Base-by-base conservation (phyloP, 2,888 invertebrate genomes). In the Orthonevra nobilis region DNA sequence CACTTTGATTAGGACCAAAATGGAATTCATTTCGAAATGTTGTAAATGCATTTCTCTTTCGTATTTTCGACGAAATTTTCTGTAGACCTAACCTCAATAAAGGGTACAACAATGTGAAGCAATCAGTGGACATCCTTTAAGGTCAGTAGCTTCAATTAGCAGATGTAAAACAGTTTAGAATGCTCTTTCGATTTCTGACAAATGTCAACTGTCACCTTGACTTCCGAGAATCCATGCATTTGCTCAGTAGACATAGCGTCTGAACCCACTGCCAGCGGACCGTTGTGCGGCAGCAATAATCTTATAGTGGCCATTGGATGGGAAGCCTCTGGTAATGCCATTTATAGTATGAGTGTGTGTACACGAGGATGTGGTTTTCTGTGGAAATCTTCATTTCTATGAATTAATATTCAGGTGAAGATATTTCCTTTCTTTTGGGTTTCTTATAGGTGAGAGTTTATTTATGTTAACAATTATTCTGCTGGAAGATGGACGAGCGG, bases 391-490 rank as follows among this genome's bases (percentile, higher is more conserved):
- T 52, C 40, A 46, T 52, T 75, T 72, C 72, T 46, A 40, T 66
- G 52, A 72, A 77, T 77, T 72, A 60, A 72, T 77, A 77, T 77
- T 72, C 77, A 52, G 58, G 60, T 72, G 64, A 66, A 77, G 77
- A 72, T 66, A 40, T 64, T 77, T 77, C 52, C 64, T 58, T 77
- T 72, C 52, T 54, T 40, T 68, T 44, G 30, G 44, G 2, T 60
- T 77, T 77, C 58, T 34, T 34, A 63, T 63, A 61, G 60, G 69
- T 58, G 68, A 68, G 68, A 68, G 56, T 68, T 68, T 48, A 40
- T 68, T 68, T 56, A 50, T 36, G 32, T 69, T 69, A 50, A 52
- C 60, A 42, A 44, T 48, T 40, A 2, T 7, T 1, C 10, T 15
- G 10, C 42, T 52, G 69, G 42, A 44, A 36, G 28, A 9, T 20